Evolutionary conservation across 2,113 vertebrate genomes (phyloP), one percentile per base, ranked within the genome.

Genomic region (Myodes glareolus): DNA sequence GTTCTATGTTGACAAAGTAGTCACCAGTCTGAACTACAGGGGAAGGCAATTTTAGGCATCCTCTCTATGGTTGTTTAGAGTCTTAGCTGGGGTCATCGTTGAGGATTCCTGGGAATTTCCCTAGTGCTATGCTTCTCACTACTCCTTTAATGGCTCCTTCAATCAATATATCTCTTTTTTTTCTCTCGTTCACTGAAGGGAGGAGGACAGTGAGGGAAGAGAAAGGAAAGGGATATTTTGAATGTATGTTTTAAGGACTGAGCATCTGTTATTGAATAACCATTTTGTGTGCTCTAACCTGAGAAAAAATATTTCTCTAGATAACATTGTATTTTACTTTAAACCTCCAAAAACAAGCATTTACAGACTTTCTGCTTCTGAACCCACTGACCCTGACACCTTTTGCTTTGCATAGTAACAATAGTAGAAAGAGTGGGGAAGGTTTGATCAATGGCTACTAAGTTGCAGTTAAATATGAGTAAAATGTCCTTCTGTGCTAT

Each of bases 361-460:
- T 91, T 91, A 17, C 2, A 73, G 78, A 84, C 19, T 47, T 78
- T n/a, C 6, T 63, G 4, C 42, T 31, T 91, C 3, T 39, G 65
- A 13, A n/a, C 1, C 0, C 36, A n/a, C 2, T 77, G 36, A 45
- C 0, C 4, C 58, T 29, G 52, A 45, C 1, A 65, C 6, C 0
- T 12, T 82, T 70, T 88, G 21, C n/a, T 78, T 5, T 82, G 75
- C 42, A 50, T 65, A 63, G 13, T 76, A 23, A 36, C 31, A 88
- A 52, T 27, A 78, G 33, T n/a, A 75, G n/a, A 21, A 58, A 2
- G 4, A 5, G 13, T 33, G 3, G 3, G 36, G 47, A 55, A 81
- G n/a, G 33, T 36, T 27, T 50, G 16, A 50, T 50, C 8, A 52
- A 42, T 65, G 23, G 9, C 14, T 67, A 3, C 4, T 12, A 85